Evolutionary conservation across 2,113 vertebrate species (phyloP).

Genomic region (Phalacrocorax carbo): DNA sequence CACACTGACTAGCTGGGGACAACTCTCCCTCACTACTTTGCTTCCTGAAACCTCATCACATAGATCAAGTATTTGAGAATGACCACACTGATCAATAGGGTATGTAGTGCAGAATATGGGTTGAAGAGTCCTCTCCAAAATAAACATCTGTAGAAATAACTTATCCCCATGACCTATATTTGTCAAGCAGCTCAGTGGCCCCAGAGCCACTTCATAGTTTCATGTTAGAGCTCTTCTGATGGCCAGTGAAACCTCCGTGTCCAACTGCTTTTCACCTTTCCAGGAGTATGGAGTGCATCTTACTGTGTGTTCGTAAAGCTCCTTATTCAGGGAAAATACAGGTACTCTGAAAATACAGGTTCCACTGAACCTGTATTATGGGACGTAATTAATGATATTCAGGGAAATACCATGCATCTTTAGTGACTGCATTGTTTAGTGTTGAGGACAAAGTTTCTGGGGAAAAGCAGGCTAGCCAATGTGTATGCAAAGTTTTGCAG

Average conservation of each 20-base stretch:
- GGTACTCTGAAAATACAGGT: neutral
- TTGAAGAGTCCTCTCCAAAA: neutral
- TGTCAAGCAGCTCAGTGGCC: neutral
- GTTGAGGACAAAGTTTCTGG: neutral
- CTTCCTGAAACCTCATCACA: neutral
- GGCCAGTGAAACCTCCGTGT: neutral
- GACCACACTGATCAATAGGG: too few relatives aligned
- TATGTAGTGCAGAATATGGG: neutral
- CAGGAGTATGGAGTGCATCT: neutral
- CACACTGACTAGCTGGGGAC: accelerated
- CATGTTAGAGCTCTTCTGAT: neutral
- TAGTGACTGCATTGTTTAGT: neutral
- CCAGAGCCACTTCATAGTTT: neutral
- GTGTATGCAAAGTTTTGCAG: neutral
- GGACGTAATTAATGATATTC: neutral
- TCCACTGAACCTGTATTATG: neutral
- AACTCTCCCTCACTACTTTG: neutral
- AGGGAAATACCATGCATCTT: neutral
- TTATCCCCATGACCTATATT: neutral
- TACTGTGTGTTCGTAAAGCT: neutral
- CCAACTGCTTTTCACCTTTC: neutral
- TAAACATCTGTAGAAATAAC: neutral
- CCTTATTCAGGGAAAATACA: neutral
- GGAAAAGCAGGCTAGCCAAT: neutral
- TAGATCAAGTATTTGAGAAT: neutral